Evolutionary conservation across 2,888 invertebrate genomes (phyloP).

Genomic region (Lepidonotus clava): DNA sequence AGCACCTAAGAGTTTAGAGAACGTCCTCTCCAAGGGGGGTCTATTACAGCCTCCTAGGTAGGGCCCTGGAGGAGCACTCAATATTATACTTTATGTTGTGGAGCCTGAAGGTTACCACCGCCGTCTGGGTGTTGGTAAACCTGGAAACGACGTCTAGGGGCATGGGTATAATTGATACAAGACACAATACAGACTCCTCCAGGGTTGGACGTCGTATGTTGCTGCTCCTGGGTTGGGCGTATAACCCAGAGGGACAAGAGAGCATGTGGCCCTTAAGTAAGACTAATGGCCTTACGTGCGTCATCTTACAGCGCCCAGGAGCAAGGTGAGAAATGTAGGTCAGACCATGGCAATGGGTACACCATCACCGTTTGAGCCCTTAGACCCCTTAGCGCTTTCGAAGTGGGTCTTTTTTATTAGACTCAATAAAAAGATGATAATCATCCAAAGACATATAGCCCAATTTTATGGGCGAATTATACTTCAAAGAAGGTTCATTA

Average conservation of each 20-base stretch:
- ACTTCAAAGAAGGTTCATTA: too few relatives aligned
- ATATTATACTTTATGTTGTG: not conserved
- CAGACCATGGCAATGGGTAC: not conserved
- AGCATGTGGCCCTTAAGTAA: slow-evolving; percentile 34
- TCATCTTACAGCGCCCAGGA: not conserved
- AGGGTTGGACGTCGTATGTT: not conserved
- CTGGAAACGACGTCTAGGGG: not conserved
- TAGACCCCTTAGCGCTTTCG: too few relatives aligned
- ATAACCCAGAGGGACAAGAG: slow-evolving; percentile 46
- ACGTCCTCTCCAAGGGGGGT: not conserved
- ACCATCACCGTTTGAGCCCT: too few relatives aligned
- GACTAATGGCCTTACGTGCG: slow-evolving; percentile 30
- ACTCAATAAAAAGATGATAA: too few relatives aligned
- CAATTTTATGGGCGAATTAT: too few relatives aligned
- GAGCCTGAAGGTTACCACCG: not conserved
- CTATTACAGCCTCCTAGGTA: not conserved
- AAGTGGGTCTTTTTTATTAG: too few relatives aligned
- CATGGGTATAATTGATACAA: slow-evolving; percentile 42
- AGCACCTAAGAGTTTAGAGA: not conserved
- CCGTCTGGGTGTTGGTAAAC: not conserved
- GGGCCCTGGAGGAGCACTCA: not conserved
- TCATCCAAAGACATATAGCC: too few relatives aligned
- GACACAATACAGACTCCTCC: slow-evolving; percentile 7
- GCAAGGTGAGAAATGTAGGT: slow-evolving; percentile 40
- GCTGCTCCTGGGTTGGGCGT: not conserved